Percentiles rank a stretch among this genome's conserved stretches.
Evolutionary conservation across 2,888 invertebrate genomes (phyloP).

Genomic region (Trachelus tabidus): DNA sequence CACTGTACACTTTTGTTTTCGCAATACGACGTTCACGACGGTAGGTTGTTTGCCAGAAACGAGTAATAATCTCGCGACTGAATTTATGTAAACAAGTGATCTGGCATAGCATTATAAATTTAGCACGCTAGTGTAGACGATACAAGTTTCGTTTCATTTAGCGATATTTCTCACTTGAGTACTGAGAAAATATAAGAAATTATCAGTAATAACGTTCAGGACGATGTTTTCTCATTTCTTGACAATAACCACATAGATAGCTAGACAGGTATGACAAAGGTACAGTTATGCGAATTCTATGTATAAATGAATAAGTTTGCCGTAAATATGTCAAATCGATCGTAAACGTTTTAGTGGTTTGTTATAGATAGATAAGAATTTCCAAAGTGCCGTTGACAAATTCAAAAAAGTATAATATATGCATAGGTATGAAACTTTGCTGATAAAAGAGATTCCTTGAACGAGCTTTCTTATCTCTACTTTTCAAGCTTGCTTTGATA

Average conservation of each 20-base stretch:
- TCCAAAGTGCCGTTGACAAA: not conserved
- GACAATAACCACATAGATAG: not conserved
- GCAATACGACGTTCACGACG: not conserved
- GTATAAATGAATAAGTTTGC: no score
- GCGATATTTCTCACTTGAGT: not conserved
- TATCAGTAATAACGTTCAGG: not conserved
- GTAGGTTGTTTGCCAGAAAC: no score
- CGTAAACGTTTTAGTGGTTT: not conserved
- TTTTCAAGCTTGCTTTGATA: not conserved
- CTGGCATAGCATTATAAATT: not conserved
- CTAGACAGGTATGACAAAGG: no score
- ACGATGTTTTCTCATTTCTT: not conserved
- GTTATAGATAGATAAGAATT: not conserved
- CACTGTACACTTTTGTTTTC: not conserved
- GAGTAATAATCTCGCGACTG: no score
- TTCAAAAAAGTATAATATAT: not conserved
- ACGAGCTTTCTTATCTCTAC: not conserved
- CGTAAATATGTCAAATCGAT: not conserved
- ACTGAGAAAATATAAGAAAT: not conserved
- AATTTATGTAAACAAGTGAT: not conserved
- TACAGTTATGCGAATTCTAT: no score
- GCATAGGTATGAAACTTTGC: not conserved
- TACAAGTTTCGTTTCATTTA: no score
- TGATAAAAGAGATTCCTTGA: not conserved
- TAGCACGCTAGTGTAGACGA: not conserved